Conservation (phyloP, 1,140 invertebrate species). For the Drosophila funebris region DNA sequence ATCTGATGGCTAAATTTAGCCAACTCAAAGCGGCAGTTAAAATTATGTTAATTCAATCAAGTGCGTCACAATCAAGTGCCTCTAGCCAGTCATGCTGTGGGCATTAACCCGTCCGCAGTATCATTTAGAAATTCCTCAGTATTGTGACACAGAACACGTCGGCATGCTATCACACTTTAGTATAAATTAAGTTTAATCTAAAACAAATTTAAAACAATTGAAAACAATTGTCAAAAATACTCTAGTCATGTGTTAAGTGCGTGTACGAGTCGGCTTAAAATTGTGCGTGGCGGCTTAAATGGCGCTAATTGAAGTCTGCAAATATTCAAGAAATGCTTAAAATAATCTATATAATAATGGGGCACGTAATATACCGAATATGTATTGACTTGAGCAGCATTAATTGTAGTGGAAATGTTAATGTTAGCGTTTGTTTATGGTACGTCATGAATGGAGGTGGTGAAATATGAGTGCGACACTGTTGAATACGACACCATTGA, state of each 20-base stretch:
- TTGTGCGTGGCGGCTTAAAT: conserved; percentile 1
- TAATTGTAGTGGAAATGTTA: not conserved
- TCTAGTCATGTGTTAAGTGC: conserved; percentile 4
- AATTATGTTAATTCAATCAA: not conserved
- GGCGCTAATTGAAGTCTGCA: conserved; percentile 3
- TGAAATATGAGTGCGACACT: conserved; percentile 52
- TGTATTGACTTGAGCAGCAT: not conserved
- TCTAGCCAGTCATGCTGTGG: conserved; percentile 2
- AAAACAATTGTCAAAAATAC: conserved; percentile 1
- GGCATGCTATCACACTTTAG: not conserved
- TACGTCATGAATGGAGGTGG: conserved; percentile 62
- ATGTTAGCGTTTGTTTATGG: conserved; percentile 21
- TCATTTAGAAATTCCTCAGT: not conserved
- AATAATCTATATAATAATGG: not conserved
- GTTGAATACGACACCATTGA: conserved; percentile 70
- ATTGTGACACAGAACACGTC: not conserved
- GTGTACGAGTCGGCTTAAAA: conserved; percentile 12
- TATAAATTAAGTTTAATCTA: conserved; percentile 32
- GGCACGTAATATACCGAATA: not conserved
- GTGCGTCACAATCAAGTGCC: not conserved
- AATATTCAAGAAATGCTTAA: not conserved
- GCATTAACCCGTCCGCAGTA: not conserved
- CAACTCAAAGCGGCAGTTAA: no score
- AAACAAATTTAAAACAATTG: conserved; percentile 15
- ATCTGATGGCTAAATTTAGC: not conserved